Evolutionary conservation across 30 jellyfish, hydroid and myxozoan species (phyloP).

Genomic region (Aurelia sp.): DNA sequence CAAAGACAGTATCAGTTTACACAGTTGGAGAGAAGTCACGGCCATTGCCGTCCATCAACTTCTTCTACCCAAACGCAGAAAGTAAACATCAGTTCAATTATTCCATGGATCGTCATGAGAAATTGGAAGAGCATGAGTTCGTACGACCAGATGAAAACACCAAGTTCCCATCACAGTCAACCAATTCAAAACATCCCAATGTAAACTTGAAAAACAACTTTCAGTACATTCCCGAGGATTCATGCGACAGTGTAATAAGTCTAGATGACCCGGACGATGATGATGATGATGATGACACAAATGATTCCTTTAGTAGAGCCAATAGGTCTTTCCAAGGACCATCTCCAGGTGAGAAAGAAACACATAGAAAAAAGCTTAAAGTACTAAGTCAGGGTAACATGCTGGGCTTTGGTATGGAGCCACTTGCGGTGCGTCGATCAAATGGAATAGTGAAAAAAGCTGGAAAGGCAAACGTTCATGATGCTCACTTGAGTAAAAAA

Average conservation of each 20-base stretch:
- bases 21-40: constrained; percentile 1
- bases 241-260: constrained; percentile 74
- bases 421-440: too few relatives aligned
- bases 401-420: too few relatives aligned
- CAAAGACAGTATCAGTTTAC: constrained; percentile 21
- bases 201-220: constrained; percentile 24
- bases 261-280: constrained; percentile 64
- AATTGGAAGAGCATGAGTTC: constrained; percentile 54
- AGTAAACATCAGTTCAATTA: constrained; percentile 5
- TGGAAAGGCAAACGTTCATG: too few relatives aligned
- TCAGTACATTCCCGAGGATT: constrained; percentile 74
- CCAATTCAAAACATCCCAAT: constrained; percentile 16
- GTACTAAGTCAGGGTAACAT: too few relatives aligned
- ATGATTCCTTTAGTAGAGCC: constrained; percentile 22
- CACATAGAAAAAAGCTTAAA: too few relatives aligned
- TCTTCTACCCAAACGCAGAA: constrained; percentile 25
- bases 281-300: constrained; percentile 51
- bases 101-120: constrained; percentile 71
- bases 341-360: constrained; percentile 25
- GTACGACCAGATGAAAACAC: constrained; percentile 68
- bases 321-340: constrained; percentile 38
- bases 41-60: constrained; percentile 35
- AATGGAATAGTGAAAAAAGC: too few relatives aligned
- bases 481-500: too few relatives aligned
- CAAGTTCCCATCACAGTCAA: constrained; percentile 19